Evolutionary conservation across 2,113 vertebrate species (phyloP), one percentile per base, ranked within the genome.

Genomic region (cattle (Bos taurus)): DNA sequence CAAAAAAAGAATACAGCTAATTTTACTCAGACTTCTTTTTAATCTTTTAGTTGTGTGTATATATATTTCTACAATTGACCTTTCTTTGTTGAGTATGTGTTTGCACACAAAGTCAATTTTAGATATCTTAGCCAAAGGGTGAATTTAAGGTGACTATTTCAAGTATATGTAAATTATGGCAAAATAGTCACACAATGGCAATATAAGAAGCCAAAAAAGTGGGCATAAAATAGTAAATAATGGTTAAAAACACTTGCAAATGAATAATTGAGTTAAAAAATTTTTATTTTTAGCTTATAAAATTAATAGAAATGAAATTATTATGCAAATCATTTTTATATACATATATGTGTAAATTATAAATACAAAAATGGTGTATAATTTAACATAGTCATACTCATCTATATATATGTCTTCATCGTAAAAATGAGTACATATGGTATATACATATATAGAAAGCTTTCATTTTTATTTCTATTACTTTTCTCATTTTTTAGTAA

Each of bases 1-100:
- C 95, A 95, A 64, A 97, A 95, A 96, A 97, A 91, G 94, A 90
- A 48, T 40, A 57, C 94, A 95, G 98, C 78, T 98, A 94, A 98
- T 95, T 89, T 94, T 95, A 94, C 91, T 98, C 96, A 97, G 81
- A 98, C 91, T 26, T 94, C 80, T 52, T 1, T 97, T 98, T 57
- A 83, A 33, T 83, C 21, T 36, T 67, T 86, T 77, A 71, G 13
- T 62, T 92, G 40, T 33, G 3, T 56, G 4, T 23, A 21, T 67
- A 40, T 2, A 3, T 54, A 64, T 82, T 15, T 94, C 62, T 67
- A 46, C 4, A 78, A 6, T 14, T 74, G 14, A 62, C 12, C 17
- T 84, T 48, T 78, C 15, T 60, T 82, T 92, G 19, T 74, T 7
- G 57, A 74, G 2, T 88, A 11, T 43, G 30, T 67, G 6, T 52